Evolutionary conservation across 2,888 invertebrate genomes (phyloP).

Genomic region (Trisateles emortualis): DNA sequence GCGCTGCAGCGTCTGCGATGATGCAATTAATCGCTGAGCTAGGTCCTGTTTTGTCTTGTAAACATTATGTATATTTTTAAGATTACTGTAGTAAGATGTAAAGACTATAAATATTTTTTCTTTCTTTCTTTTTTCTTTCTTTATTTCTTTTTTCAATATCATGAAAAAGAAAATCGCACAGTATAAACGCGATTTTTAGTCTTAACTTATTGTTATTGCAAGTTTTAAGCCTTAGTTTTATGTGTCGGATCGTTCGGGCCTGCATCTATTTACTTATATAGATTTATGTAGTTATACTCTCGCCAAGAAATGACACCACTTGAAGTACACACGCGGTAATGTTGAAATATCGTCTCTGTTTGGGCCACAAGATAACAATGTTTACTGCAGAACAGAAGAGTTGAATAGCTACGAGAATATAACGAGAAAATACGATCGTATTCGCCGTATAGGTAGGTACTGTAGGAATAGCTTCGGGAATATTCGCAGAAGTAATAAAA

Average conservation of each 20-base stretch:
- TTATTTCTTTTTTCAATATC: neutral
- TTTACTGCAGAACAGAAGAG: neutral
- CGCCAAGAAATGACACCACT: constrained; percentile 55
- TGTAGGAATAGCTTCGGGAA: too few species aligned
- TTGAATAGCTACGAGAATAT: too few species aligned
- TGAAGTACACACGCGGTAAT: constrained; percentile 37
- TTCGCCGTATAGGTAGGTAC: too few species aligned
- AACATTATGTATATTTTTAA: too few species aligned
- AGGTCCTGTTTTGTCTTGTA: too few species aligned
- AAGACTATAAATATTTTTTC: too few species aligned
- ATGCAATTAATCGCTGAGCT: too few species aligned
- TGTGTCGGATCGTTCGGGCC: constrained; percentile 69
- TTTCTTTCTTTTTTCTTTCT: too few species aligned
- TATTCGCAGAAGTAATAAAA: too few species aligned
- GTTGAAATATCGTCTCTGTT: constrained; percentile 36
- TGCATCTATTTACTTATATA: constrained; percentile 73
- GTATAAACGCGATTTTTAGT: constrained; percentile 69
- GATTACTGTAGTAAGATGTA: too few species aligned
- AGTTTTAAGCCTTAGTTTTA: constrained; percentile 85
- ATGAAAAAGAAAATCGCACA: constrained; percentile 44
- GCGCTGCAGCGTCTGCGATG: too few species aligned
- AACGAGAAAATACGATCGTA: too few species aligned
- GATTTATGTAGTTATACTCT: constrained; percentile 62
- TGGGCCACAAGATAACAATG: constrained; percentile 19
- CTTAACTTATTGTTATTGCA: constrained; percentile 87